Base-by-base conservation (phyloP, 2,888 invertebrate genomes). In the Torymus aiolomorphi region DNA sequence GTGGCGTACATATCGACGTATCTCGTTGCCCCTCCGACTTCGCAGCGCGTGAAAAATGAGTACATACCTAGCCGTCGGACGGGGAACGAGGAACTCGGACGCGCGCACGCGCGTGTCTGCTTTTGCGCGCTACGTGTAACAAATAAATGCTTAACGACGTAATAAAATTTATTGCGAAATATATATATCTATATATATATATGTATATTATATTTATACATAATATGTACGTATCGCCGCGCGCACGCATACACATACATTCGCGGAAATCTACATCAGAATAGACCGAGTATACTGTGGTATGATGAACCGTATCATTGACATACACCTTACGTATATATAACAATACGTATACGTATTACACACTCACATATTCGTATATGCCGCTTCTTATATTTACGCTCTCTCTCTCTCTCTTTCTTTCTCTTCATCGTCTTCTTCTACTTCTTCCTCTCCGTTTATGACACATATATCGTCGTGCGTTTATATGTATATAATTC, bases 161-260 rank as follows among this genome's bases (percentile, higher is more conserved):
- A 74, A 78, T 69, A 66, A 71, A 71, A 70, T 71, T 76, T 72
- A 80, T 76, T 76, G 76, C 76, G 71, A 66, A 76, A 61, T 65
- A 72, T 24, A 49, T 20, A 77, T 77, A 10, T 61, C 4, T 63
- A 14, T 31, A 31, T 66, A 2, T 31, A 2, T 3, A 31, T 31
- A 31, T 31, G 3, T 24, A 24, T 24, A 24, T 24, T 24, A 24
- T 24, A 24, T 24, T 2, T 31, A 31, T 31, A 4, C 5, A 31
- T 31, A 31, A 31, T 31, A 14, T 14, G n/a, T n/a, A n/a, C n/a
- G 16, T 52, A 16, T 5, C 16, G 18, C 13, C 42, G 18, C 42
- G 52, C 20, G 61, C 24, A 49, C 49, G 11, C 49, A 14, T 51
- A 8, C 10, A 13, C 20, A 61, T 61, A 18, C 5, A 49, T 61